Percentiles rank a stretch among this genome's conserved stretches.
These are phyloP conservation scores for Hiodon alosoides DNA, from an alignment of 2,113 vertebrate species.

Conservation along the genomic window DNA sequence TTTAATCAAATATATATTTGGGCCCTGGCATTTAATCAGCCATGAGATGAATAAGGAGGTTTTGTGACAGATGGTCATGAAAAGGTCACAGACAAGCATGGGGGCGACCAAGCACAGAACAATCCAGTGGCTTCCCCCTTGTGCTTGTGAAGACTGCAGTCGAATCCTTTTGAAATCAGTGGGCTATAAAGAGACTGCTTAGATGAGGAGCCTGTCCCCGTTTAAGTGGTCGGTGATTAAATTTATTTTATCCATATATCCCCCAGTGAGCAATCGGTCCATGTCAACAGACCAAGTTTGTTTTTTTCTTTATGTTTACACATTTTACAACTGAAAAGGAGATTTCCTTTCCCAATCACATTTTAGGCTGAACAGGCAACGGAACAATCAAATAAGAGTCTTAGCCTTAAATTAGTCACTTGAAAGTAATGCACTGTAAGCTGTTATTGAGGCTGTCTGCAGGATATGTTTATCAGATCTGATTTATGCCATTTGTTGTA, in stretches of 20 bases:
- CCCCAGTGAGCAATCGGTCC: background rate
- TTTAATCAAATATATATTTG: constrained; percentile 30
- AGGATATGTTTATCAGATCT: too few species aligned
- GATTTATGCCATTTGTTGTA: too few species aligned
- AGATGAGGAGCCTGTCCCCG: constrained; percentile 18
- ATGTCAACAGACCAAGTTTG: too few species aligned
- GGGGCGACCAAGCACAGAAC: constrained; percentile 42
- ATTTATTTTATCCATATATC: constrained; percentile 32
- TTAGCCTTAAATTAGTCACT: too few species aligned
- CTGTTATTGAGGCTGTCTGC: too few species aligned
- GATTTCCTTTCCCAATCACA: too few species aligned
- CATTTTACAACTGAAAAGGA: too few species aligned
- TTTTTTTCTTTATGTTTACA: too few species aligned
- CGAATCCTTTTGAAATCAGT: constrained; percentile 59
- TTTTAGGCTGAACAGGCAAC: too few species aligned
- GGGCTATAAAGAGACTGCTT: constrained; percentile 53
- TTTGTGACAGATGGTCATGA: constrained; percentile 45
- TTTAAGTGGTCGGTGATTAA: constrained; percentile 21
- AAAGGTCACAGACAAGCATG: constrained; percentile 62
- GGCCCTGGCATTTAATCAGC: constrained; percentile 22
- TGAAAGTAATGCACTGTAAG: too few species aligned
- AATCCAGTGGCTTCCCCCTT: constrained; percentile 39
- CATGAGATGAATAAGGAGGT: constrained; percentile 30
- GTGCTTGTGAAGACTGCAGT: constrained; percentile 41
- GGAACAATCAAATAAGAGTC: too few species aligned